Percentiles rank a stretch among this genome's conserved stretches.
Evolutionary conservation across 2,113 vertebrate species (phyloP).

Genomic region (Lota lota): DNA sequence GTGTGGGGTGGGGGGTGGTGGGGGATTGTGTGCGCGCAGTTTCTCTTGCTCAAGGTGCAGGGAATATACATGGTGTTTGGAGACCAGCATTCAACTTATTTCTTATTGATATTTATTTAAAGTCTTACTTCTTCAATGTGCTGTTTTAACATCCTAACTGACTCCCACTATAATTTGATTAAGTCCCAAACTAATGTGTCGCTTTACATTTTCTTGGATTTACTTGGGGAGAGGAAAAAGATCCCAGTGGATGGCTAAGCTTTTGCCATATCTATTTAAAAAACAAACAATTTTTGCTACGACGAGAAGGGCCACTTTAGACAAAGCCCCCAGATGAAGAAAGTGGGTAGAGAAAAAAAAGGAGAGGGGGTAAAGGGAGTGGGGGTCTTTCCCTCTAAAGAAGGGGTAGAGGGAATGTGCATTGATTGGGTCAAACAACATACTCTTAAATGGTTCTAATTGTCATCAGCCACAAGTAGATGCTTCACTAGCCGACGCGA

Average conservation of each 20-base stretch:
- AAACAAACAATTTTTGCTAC: constrained; percentile 23
- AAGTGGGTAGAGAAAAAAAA: too few species aligned
- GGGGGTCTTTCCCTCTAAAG: too few species aligned
- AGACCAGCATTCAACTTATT: constrained; percentile 77
- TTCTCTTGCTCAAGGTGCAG: constrained; percentile 73
- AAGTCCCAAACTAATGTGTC: constrained; percentile 78
- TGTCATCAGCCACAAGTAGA: too few species aligned
- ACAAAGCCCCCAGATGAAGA: too few species aligned
- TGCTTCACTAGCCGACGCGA: too few species aligned
- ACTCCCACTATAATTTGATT: constrained; percentile 79
- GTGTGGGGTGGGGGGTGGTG: constrained; percentile 36
- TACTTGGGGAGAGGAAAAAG: constrained; percentile 79
- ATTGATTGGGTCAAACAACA: too few species aligned
- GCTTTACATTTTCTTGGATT: constrained; percentile 82
- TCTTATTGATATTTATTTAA: too few species aligned
- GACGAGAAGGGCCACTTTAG: constrained; percentile 34
- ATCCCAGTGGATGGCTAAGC: constrained; percentile 65
- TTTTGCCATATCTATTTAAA: constrained; percentile 68
- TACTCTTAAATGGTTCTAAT: too few species aligned
- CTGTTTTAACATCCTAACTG: constrained; percentile 76
- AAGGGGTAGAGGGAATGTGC: too few species aligned
- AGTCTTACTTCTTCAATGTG: constrained; percentile 77
- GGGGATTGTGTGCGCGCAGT: constrained; percentile 74
- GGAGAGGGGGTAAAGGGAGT: too few species aligned
- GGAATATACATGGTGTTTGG: constrained; percentile 74